Conservation (phyloP, 2,888 invertebrate genomes). For the Biston betularia region DNA sequence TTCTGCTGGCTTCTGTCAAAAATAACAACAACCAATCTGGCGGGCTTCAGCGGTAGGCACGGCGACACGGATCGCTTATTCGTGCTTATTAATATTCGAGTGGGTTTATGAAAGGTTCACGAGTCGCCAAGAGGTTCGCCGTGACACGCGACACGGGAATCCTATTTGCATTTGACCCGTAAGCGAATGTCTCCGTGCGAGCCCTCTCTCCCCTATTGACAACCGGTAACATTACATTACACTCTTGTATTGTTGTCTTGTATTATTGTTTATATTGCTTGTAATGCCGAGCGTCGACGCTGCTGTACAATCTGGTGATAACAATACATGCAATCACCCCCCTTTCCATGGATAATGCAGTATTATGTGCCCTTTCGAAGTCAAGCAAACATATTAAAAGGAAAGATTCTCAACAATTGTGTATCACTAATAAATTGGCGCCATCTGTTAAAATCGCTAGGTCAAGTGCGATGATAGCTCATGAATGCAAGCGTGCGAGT, state of each 20-base stretch:
- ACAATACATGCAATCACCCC: no score
- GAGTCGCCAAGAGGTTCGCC: slow-evolving; percentile 72
- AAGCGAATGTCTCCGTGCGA: slow-evolving; percentile 67
- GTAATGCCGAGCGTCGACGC: no score
- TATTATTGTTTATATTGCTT: neutral
- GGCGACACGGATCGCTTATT: slow-evolving; percentile 68
- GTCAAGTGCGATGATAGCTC: no score
- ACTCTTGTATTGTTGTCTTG: neutral
- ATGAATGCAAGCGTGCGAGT: no score
- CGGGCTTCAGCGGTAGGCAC: slow-evolving; percentile 56
- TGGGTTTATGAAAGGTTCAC: slow-evolving; percentile 72
- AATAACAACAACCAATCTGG: slow-evolving; percentile 51
- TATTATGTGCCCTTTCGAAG: no score
- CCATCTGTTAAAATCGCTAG: no score
- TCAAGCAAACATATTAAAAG: no score
- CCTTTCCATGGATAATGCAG: no score
- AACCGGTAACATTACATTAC: neutral
- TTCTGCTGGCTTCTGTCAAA: no score
- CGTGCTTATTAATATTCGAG: slow-evolving; percentile 64
- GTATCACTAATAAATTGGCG: slow-evolving; percentile 28
- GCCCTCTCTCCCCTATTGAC: neutral
- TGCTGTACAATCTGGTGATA: no score
- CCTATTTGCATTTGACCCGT: slow-evolving; percentile 81
- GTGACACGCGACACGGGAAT: slow-evolving; percentile 76
- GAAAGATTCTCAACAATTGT: slow-evolving; percentile 38